Conservation (phyloP, 2,888 invertebrate species). For the Tinea trinotella region DNA sequence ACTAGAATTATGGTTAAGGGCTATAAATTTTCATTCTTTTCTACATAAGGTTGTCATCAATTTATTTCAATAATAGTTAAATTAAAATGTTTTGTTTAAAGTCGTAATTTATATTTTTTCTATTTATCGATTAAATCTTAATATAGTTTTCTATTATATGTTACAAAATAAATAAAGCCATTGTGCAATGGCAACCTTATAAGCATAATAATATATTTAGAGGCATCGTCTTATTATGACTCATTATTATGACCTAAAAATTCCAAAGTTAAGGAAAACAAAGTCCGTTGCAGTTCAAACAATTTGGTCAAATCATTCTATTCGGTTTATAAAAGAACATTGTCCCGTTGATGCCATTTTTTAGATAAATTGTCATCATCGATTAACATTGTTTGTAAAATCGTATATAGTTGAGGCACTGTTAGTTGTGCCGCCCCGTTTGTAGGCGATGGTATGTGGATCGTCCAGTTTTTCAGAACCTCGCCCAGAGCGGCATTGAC, state of each 20-base stretch:
- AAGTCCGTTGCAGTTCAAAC: slow-evolving; percentile 46
- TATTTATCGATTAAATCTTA: no score
- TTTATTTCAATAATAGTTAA: background rate
- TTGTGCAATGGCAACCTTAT: slow-evolving; percentile 58
- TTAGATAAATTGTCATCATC: slow-evolving; percentile 62
- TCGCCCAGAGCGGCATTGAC: slow-evolving; percentile 67
- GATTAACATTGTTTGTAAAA: slow-evolving; percentile 48
- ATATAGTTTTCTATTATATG: no score
- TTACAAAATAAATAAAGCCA: background rate
- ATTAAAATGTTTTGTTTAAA: background rate
- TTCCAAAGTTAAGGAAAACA: no score
- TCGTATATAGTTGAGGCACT: slow-evolving; percentile 47
- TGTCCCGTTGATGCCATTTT: slow-evolving; percentile 68
- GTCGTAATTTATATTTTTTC: no score
- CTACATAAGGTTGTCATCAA: background rate
- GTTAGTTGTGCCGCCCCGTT: slow-evolving; percentile 61
- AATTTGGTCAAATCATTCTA: slow-evolving; percentile 32
- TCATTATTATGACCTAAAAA: no score
- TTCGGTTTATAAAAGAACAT: slow-evolving; percentile 42
- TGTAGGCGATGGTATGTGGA: slow-evolving; percentile 70
- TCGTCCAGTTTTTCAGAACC: slow-evolving; percentile 73
- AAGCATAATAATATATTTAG: slow-evolving; percentile 23
- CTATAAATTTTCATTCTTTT: background rate
- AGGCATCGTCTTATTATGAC: slow-evolving; percentile 6
- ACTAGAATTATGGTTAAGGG: slow-evolving; percentile 4